Evolutionary conservation across 2,113 vertebrate genomes (phyloP).

Genomic region (Mastomys natalensis): DNA sequence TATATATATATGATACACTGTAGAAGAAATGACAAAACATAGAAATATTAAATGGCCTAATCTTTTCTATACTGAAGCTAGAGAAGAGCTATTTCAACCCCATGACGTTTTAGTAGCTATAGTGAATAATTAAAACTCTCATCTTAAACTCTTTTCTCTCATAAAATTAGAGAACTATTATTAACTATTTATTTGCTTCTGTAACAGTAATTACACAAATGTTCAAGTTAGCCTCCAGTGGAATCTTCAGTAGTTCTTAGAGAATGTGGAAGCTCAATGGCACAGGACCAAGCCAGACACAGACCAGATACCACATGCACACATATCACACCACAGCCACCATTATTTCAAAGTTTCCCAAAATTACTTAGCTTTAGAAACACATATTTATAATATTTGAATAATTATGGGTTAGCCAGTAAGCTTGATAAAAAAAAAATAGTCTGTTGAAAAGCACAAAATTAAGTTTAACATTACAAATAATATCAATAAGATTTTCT

Average conservation of each 20-base stretch:
- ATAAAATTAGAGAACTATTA: neutral
- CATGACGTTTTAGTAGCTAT: neutral
- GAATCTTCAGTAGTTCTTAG: neutral
- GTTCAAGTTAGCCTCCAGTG: neutral
- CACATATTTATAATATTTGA: neutral
- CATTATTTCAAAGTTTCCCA: neutral
- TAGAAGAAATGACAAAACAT: neutral
- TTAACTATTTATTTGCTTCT: neutral
- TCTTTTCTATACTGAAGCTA: neutral
- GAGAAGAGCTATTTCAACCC: neutral
- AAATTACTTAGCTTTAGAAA: slow-evolving; percentile 8
- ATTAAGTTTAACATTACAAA: neutral
- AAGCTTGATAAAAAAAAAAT: slow-evolving; percentile 23
- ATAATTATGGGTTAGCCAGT: neutral
- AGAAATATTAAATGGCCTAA: neutral
- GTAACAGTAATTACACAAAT: neutral
- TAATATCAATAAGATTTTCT: neutral
- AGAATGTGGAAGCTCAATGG: slow-evolving; percentile 20
- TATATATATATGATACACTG: neutral
- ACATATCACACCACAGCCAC: neutral
- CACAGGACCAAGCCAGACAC: slow-evolving; percentile 13
- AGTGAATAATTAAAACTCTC: neutral
- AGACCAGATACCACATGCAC: neutral
- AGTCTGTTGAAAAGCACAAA: neutral
- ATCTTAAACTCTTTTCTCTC: neutral